phyloP scores from a whole-genome alignment of 1,140 invertebrate genomes.

The Sycobia sp. region DNA sequence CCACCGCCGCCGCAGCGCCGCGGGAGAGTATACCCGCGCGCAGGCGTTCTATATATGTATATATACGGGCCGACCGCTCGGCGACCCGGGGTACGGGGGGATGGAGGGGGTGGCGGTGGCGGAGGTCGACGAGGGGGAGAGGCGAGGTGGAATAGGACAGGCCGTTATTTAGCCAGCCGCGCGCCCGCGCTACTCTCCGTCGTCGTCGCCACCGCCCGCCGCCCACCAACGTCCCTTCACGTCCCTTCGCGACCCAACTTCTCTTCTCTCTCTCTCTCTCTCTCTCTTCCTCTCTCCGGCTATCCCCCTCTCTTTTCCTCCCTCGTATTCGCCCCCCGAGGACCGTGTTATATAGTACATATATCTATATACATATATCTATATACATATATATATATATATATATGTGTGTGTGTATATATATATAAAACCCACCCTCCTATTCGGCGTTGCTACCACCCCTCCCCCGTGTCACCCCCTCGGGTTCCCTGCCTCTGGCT shows the following conservation, averaged over 20 bases:
- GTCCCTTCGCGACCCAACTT: constrained; percentile 44
- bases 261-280: constrained; percentile 39
- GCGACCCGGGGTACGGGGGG: too few species aligned
- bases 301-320: too few species aligned
- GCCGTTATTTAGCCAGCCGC: constrained; percentile 56
- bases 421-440: constrained; percentile 10
- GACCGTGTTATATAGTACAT: constrained; percentile 3
- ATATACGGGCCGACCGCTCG: too few species aligned
- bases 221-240: constrained; percentile 49
- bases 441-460: background rate
- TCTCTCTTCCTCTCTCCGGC: too few species aligned
- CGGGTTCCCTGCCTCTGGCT: constrained; percentile 6
- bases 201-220: constrained; percentile 29
- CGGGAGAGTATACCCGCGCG: constrained; percentile 1
- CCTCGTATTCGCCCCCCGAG: constrained; percentile 34
- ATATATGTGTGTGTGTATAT: too few species aligned
- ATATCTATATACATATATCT: too few species aligned
- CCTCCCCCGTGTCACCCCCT: constrained; percentile 22
- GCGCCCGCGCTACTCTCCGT: constrained; percentile 31
- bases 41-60: too few species aligned
- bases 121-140: too few species aligned
- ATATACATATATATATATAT: too few species aligned
- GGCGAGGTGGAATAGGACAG: constrained; percentile 47
- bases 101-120: too few species aligned
- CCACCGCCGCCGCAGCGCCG: background rate